These are phyloP conservation scores for Parazoanthus swiftii DNA, from an alignment of 92 coral and sea anemone genomes.

Conservation along the genomic window DNA sequence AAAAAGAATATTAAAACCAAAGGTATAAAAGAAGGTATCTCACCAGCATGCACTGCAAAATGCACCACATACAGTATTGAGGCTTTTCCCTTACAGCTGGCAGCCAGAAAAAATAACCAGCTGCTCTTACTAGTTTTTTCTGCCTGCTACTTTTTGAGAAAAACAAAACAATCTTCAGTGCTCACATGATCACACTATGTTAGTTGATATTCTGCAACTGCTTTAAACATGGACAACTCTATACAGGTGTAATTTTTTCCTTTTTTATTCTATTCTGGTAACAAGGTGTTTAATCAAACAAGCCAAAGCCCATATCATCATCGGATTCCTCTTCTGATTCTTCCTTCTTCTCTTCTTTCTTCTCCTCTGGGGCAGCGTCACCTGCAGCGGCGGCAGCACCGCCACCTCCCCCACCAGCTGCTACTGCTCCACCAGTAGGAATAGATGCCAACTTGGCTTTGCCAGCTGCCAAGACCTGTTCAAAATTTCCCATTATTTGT, in stretches of 20 bases:
- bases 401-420: slow-evolving; percentile 62
- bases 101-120: too few species aligned
- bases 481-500: background rate
- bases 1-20: too few species aligned
- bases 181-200: too few species aligned
- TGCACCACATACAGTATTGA: too few species aligned
- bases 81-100: too few species aligned
- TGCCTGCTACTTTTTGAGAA: too few species aligned
- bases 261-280: slow-evolving; percentile 36
- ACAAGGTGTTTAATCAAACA: slow-evolving; percentile 76
- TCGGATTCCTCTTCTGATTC: slow-evolving; percentile 89
- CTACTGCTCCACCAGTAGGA: slow-evolving; percentile 92
- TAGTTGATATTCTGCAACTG: too few species aligned
- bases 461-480: slow-evolving; percentile 86
- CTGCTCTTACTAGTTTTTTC: too few species aligned
- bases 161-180: too few species aligned
- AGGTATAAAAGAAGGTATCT: too few species aligned
- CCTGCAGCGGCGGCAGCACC: slow-evolving; percentile 65
- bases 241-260: background rate
- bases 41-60: too few species aligned
- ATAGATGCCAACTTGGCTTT: slow-evolving; percentile 85
- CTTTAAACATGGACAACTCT: background rate
- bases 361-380: slow-evolving; percentile 52
- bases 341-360: slow-evolving; percentile 87
- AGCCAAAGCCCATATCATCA: slow-evolving; percentile 99